Evolutionary conservation across 2,113 vertebrate species (phyloP).

Genomic region (Oxyruncus cristatus): DNA sequence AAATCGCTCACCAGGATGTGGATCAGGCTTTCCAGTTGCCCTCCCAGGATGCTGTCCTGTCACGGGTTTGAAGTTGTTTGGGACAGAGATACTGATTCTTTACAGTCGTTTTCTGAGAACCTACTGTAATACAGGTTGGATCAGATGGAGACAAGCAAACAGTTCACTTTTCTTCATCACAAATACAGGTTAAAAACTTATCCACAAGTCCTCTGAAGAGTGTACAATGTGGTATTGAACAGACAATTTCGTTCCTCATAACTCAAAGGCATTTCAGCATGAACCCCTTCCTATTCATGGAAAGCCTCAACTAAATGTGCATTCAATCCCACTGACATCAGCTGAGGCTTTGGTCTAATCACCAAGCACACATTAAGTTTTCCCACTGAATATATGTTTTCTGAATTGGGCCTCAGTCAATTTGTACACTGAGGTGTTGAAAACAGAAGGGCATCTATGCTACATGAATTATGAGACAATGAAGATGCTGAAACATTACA

Average conservation of each 20-base stretch:
- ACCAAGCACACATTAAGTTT: background rate
- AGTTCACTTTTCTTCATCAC: background rate
- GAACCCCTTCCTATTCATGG: background rate
- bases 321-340: background rate
- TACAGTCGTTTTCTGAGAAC: background rate
- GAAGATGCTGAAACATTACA: background rate
- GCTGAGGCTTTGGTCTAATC: background rate
- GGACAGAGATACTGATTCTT: background rate
- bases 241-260: background rate
- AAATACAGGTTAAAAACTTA: background rate
- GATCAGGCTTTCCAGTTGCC: background rate
- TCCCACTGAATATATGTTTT: background rate
- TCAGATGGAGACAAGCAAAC: background rate
- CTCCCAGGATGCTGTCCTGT: background rate
- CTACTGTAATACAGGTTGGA: background rate
- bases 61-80: background rate
- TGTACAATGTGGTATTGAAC: background rate
- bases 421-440: background rate
- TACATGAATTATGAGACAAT: background rate
- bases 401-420: background rate
- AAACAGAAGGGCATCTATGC: background rate
- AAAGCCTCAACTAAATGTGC: background rate
- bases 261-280: background rate
- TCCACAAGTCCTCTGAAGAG: background rate
- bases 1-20: fast-evolving